Percentiles rank a stretch among this genome's conserved stretches.
These are phyloP conservation scores for Microctenopoma lineatum DNA, from an alignment of 2,797 vertebrate species.

Conservation along the genomic window DNA sequence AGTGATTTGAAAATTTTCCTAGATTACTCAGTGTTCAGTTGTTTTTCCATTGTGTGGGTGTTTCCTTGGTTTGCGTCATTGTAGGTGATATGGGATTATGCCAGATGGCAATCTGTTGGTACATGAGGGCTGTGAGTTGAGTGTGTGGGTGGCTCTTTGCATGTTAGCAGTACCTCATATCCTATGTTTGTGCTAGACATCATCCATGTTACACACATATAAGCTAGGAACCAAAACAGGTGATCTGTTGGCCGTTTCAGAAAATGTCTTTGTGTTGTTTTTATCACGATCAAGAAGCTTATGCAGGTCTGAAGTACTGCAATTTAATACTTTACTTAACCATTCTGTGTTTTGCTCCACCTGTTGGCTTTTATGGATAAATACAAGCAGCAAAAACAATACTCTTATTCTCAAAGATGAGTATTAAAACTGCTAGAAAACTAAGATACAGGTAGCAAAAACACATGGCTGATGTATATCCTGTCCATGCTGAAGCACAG, in stretches of 20 bases:
- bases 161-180: slow-evolving; percentile 72
- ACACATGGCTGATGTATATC: not conserved
- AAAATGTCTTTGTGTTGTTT: slow-evolving; percentile 14
- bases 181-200: slow-evolving; percentile 65
- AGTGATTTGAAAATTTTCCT: slow-evolving; percentile 45
- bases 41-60: slow-evolving; percentile 58
- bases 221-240: slow-evolving; percentile 32
- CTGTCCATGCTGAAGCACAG: not conserved
- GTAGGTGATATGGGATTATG: slow-evolving; percentile 75
- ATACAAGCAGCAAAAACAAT: slow-evolving; percentile 33
- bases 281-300: slow-evolving; percentile 23
- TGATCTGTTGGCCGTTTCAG: slow-evolving; percentile 31
- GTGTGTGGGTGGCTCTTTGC: slow-evolving; percentile 80
- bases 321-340: slow-evolving; percentile 1
- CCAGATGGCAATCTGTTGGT: slow-evolving; percentile 83
- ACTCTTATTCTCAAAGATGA: no score
- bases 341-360: slow-evolving; percentile 55
- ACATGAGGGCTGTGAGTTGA: slow-evolving; percentile 76
- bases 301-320: slow-evolving; percentile 33
- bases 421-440: not conserved
- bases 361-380: slow-evolving; percentile 52
- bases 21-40: slow-evolving; percentile 54
- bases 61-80: slow-evolving; percentile 66
- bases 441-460: not conserved
- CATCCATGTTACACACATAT: slow-evolving; percentile 34